Base-by-base conservation (phyloP, 2,113 vertebrate species). In the Pseudopodoces humilis region DNA sequence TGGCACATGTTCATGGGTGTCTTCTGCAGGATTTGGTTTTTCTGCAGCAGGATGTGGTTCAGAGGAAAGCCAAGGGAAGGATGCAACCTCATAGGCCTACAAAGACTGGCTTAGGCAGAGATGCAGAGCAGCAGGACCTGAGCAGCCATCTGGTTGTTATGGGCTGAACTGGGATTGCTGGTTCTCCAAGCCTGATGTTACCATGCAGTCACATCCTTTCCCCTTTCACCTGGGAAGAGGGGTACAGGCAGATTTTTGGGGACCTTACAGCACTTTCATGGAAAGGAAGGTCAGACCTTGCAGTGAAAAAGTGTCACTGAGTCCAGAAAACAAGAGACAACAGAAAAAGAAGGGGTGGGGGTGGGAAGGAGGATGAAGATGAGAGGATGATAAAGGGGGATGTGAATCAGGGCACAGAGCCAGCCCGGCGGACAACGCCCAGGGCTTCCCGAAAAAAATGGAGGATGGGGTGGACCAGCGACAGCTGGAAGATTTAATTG, bases 401-500 rank as follows among this genome's bases (percentile, higher is more conserved):
- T 92, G 64, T 74, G 39, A 60, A 78, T 86, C 59, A 79, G 80
- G 86, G 80, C 93, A 60, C 8, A 0, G 72, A 95, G 76, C 85
- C 88, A 92, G 77, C 65, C 94, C 0, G 7, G 44, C 1, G 33
- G 95, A 90, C 88, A 96, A 90, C 76, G 13, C 94, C 94, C 93
- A 92, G 86, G 90, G 76, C 94, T 97, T 91, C 86, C 95, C 47
- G 37, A 81, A 91, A 96, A 92, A 86, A 82, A 64, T 2, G 10
- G 86, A 93, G 94, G 92, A 96, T 85, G 88, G 92, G 95, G 95
- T 93, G 95, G 94, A 88, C 91, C 75, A 97, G 97, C 95, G 97
- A 97, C 97, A 98, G 97, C 98, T 98, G 97, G 95, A 96, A 97
- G 97, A 96, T 98, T 98, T 98, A 98, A 98, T 98, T 98, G 97